phyloP scores from a whole-genome alignment of 2,797 vertebrate species.

The Echiichthys vipera region DNA sequence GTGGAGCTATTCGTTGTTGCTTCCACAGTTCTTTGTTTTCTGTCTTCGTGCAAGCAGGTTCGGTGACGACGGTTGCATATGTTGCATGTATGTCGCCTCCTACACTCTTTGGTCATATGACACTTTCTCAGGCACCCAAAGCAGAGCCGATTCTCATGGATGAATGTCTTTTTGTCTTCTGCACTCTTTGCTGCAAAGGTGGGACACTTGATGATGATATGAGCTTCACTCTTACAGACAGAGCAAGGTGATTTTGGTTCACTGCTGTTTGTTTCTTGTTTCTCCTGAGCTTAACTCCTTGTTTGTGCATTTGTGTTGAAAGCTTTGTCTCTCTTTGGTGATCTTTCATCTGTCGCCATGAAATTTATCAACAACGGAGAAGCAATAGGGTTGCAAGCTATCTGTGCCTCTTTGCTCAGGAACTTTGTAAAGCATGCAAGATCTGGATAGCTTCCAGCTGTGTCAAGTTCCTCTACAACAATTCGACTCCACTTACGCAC shows the following conservation, averaged over 20 bases:
- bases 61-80: constrained; percentile 36
- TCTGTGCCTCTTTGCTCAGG: constrained; percentile 17
- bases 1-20: neutral
- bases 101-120: constrained; percentile 54
- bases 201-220: constrained; percentile 36
- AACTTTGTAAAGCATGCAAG: constrained; percentile 44
- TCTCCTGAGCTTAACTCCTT: neutral
- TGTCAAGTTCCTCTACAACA: constrained; percentile 34
- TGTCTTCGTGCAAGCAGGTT: constrained; percentile 43
- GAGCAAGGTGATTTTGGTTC: constrained; percentile 30
- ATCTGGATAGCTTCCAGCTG: constrained; percentile 22
- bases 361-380: constrained; percentile 26
- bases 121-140: constrained; percentile 52
- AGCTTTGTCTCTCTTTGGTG: constrained; percentile 20
- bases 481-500: constrained; percentile 48
- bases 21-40: constrained; percentile 1
- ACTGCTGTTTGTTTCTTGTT: neutral
- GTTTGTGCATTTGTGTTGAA: constrained; percentile 31
- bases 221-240: constrained; percentile 42
- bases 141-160: constrained; percentile 33
- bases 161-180: constrained; percentile 41
- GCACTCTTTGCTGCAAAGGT: constrained; percentile 27
- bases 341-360: constrained; percentile 22
- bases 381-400: constrained; percentile 49
- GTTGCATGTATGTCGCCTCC: neutral